Conservation (phyloP, 2,888 invertebrate species). For the Lysandra coridon region DNA sequence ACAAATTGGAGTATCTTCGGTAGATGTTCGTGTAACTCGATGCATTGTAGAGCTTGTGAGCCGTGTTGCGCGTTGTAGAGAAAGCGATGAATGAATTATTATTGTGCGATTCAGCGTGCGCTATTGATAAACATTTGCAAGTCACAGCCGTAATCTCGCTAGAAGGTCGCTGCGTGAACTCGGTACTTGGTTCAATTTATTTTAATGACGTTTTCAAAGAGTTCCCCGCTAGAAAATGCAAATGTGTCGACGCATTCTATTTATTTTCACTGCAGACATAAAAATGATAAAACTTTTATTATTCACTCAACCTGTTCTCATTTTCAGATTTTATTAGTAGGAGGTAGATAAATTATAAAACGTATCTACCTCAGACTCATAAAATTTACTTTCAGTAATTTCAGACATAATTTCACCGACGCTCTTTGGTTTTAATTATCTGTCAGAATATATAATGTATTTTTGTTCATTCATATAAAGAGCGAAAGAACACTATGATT, state of each 20-base stretch:
- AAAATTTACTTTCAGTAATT: not conserved
- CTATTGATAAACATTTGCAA: constrained; percentile 17
- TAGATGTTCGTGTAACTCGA: not conserved
- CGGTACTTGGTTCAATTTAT: not conserved
- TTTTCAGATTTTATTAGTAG: not conserved
- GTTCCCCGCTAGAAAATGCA: not conserved
- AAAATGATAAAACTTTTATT: not conserved
- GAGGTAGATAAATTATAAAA: not conserved
- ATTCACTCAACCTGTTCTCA: not conserved
- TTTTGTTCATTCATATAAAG: not conserved
- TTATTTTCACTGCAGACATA: not conserved
- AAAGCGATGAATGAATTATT: not conserved
- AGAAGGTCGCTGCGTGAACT: not conserved
- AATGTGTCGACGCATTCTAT: not conserved
- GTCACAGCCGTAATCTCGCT: not conserved
- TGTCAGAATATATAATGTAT: not conserved
- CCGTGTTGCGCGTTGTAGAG: not conserved
- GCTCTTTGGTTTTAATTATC: not conserved
- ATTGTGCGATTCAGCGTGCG: not conserved
- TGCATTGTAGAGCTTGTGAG: not conserved
- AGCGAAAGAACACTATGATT: not conserved
- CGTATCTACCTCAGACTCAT: not conserved
- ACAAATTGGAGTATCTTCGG: not conserved
- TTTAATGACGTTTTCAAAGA: not conserved
- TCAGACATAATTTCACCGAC: not conserved